Evolutionary conservation across 2,888 invertebrate genomes (phyloP), one percentile per base, ranked within the genome.

Genomic region (Pteria penguin): DNA sequence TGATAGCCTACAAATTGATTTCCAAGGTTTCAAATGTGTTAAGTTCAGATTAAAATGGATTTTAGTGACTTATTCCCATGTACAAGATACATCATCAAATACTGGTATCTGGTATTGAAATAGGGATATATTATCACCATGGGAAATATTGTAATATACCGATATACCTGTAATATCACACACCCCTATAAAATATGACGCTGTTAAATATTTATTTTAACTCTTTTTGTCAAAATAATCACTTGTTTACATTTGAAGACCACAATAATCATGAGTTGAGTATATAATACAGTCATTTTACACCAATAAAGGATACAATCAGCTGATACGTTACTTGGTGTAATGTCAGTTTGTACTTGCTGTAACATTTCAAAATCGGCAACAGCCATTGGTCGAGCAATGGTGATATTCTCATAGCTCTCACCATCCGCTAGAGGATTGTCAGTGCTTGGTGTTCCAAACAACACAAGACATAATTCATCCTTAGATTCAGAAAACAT

Each of bases 401-500:
- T 90, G 70, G 94, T 93, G 71, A 96, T 94, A 85, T 95, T 93
- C 68, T 92, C 91, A 88, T 94, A 95, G 72, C 87, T 89, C 29
- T 89, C 89, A 2, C 89, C 91, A 69, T 89, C 87, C 5, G 90
- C 89, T 24, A 94, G 86, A 2, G 90, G 89, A 82, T 94, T 94
- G 82, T 89, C 92, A 0, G 95, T 95, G 11, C 93, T 93, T 76
- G 94, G 93, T 0, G 95, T 93, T 0, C 96, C 96, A 84, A 95
- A 92, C 63, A 96, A 89, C 14, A 96, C 92, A 62, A 96, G 91
- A 1, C 94, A 94, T 2, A 96, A 85, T 81, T 94, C 93, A 90
- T 95, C 95, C 85, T 94, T 94, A 1, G 94, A 94, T 76, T 94
- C 94, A 55, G 94, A 93, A 88, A 95, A 94, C 85, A 96, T 94